phyloP scores from a whole-genome alignment of 2,797 vertebrate species.

The Acanthis flammea region DNA sequence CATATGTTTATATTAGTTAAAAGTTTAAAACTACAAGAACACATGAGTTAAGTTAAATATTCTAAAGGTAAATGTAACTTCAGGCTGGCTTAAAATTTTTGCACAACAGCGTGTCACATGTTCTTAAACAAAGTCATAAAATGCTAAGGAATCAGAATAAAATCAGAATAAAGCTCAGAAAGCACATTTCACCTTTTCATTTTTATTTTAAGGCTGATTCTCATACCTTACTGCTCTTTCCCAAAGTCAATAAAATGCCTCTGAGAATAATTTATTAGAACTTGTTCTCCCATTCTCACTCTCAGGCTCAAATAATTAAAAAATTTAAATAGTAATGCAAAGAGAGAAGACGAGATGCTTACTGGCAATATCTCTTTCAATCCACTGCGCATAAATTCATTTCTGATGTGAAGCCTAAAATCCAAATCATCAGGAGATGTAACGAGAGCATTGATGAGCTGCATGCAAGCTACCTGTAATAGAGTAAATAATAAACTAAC shows the following conservation, averaged over 20 bases:
- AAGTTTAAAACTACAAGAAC: background rate
- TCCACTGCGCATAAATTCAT: conserved; percentile 98
- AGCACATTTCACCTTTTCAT: background rate
- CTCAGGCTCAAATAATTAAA: conserved; percentile 47
- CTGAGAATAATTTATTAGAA: conserved; percentile 50
- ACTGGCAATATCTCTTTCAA: conserved; percentile 94
- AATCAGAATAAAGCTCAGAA: background rate
- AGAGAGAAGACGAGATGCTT: conserved; percentile 74
- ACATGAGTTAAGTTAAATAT: background rate
- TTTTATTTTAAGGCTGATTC: conserved; percentile 47
- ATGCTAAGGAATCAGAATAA: background rate
- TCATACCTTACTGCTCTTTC: background rate
- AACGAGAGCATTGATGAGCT: conserved; percentile 98
- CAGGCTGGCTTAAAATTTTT: background rate
- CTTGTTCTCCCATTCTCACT: conserved; percentile 2
- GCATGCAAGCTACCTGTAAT: conserved; percentile 94
- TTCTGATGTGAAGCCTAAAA: conserved; percentile 97
- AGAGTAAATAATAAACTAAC: conserved; percentile 16
- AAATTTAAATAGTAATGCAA: conserved; percentile 82
- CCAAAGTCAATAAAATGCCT: conserved; percentile 44
- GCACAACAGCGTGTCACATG: background rate
- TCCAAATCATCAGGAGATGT: conserved; percentile 98
- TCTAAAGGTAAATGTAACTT: background rate
- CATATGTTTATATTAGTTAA: background rate
- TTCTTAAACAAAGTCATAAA: background rate